Conservation (phyloP, 2,113 vertebrate genomes). For the Meles meles region DNA sequence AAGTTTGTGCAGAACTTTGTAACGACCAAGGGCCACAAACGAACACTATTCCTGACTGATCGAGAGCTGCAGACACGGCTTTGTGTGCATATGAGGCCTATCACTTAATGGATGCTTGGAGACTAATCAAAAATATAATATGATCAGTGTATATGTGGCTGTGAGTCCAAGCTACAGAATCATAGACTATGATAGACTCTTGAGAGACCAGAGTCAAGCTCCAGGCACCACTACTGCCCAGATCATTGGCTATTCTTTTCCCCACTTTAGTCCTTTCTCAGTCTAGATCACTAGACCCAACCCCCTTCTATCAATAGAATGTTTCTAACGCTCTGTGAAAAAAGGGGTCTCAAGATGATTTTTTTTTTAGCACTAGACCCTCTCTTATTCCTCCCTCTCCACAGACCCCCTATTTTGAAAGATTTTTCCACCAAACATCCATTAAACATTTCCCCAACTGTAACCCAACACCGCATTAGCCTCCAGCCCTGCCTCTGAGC, state of each 20-base stretch:
- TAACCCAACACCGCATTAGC: background rate
- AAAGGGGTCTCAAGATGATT: background rate
- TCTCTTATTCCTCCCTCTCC: background rate
- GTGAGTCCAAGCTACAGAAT: background rate
- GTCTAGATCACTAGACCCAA: background rate
- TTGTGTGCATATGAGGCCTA: background rate
- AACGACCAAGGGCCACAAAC: background rate
- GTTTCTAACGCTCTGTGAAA: background rate
- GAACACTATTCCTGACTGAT: background rate
- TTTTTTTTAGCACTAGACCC: background rate
- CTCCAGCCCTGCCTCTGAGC: background rate
- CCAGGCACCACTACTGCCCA: background rate
- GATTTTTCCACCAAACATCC: background rate
- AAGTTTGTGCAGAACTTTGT: background rate
- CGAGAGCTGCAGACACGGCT: background rate
- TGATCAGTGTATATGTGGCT: background rate
- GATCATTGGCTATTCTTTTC: background rate
- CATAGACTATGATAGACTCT: background rate
- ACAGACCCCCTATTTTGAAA: background rate
- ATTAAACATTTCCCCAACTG: background rate
- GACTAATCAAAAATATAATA: background rate
- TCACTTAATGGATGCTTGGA: background rate
- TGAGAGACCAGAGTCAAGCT: background rate
- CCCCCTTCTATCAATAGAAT: background rate
- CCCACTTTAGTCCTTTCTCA: background rate